Base-by-base conservation (phyloP, 2,113 vertebrate genomes). In the Oryzias melastigma region DNA sequence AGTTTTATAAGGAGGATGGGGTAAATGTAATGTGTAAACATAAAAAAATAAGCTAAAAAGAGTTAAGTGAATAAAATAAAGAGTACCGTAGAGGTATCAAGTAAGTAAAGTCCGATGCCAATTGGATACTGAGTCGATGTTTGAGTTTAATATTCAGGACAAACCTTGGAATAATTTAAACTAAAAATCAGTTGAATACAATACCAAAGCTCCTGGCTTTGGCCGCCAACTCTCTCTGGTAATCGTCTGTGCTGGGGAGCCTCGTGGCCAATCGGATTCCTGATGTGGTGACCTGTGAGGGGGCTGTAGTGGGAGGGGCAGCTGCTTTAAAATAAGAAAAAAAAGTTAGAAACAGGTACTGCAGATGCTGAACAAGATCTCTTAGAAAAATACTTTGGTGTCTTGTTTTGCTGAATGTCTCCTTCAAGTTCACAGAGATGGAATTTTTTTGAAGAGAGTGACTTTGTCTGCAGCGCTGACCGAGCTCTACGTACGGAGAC, bases 141-240 rank as follows among this genome's bases (percentile, higher is more conserved):
- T 22, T 22, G 22, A 22, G n/a, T n/a, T n/a, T n/a, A n/a, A n/a
- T n/a, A n/a, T n/a, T n/a, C n/a, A n/a, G n/a, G n/a, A n/a, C n/a
- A n/a, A n/a, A n/a, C n/a, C n/a, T n/a, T n/a, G n/a, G n/a, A n/a
- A n/a, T n/a, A n/a, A n/a, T n/a, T n/a, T n/a, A 35, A 8, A 12
- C 35, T 8, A 35, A 35, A 35, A 35, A 35, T 6, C 10, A 6
- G 52, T 4, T 22, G 3, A 22, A 1, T 74, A 16, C 10, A 22
- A 4, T 79, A 89, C 84, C 84, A 40, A 52, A 0, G 2, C 2
- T 44, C 8, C 22, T 68, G 12, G 13, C 22, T 65, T 64, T 80
- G 5, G 19, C 40, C 52, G 73, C 25, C 76, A 87, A 65, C 2
- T 3, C 65, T 18, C 5, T 72, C 19, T 5, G 44, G 71, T 88